phyloP scores from a whole-genome alignment of 2,113 vertebrate genomes.

The Lepus americanus region DNA sequence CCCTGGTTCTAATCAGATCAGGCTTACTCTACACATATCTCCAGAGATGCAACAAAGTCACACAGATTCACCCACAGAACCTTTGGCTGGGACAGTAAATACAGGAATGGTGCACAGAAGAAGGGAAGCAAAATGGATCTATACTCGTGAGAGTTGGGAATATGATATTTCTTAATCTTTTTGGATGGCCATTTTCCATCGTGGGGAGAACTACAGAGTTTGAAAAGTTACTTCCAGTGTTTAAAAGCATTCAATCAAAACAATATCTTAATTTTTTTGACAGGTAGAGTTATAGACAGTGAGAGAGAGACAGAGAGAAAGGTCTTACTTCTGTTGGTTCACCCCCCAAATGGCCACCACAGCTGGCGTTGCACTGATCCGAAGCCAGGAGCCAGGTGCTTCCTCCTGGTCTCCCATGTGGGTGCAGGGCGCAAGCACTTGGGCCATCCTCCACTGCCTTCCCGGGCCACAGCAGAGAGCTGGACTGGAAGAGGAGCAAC shows the following conservation, averaged over 20 bases:
- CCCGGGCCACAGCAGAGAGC: no score
- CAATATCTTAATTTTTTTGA: not conserved
- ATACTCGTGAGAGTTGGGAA: not conserved
- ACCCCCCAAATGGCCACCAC: no score
- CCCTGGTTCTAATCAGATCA: not conserved
- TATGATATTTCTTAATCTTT: not conserved
- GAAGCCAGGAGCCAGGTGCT: no score
- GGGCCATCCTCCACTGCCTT: no score
- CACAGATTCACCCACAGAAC: not conserved
- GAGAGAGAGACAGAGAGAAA: no score
- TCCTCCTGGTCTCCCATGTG: no score
- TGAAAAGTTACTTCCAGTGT: conserved; percentile 52
- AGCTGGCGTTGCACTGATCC: no score
- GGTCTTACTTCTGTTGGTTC: no score
- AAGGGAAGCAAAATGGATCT: not conserved
- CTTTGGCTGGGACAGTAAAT: not conserved
- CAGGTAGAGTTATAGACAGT: no score
- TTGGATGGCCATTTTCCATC: not conserved
- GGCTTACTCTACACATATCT: not conserved
- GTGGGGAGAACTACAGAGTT: not conserved
- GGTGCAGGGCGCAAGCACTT: no score
- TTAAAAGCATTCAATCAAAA: conserved; percentile 61
- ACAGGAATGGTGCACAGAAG: not conserved
- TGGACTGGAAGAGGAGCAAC: no score
- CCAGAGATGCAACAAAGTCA: conserved; percentile 1